phyloP scores from a whole-genome alignment of 1,140 invertebrate species.

The Akabosia matsudoensis region DNA sequence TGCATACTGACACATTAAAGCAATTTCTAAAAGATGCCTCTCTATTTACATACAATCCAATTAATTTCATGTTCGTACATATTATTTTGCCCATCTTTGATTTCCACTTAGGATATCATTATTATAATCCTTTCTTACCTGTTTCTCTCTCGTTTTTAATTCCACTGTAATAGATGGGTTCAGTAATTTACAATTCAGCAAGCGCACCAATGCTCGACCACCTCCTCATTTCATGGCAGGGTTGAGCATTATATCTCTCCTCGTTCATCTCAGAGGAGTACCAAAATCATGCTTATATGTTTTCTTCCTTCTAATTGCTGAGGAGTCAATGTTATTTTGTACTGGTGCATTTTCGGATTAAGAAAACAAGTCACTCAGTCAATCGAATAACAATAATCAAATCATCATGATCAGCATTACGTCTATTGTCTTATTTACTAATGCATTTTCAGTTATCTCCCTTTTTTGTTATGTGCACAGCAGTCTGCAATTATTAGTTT shows the following conservation, averaged over 20 bases:
- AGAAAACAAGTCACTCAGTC: neutral
- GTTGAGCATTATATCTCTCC: too few relatives aligned
- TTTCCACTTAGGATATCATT: neutral
- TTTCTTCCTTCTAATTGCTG: neutral
- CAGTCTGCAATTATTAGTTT: neutral
- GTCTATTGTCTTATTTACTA: too few relatives aligned
- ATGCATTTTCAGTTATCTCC: too few relatives aligned
- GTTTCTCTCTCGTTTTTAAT: neutral
- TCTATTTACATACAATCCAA: constrained; percentile 24
- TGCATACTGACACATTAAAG: neutral
- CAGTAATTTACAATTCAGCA: neutral
- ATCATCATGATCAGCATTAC: too few relatives aligned
- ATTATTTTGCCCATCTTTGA: constrained; percentile 13
- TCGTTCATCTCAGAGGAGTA: too few relatives aligned
- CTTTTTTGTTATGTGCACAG: too few relatives aligned
- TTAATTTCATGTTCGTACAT: constrained; percentile 22
- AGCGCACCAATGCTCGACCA: neutral
- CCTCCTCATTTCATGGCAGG: too few relatives aligned
- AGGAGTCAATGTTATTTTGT: neutral
- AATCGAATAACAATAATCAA: neutral
- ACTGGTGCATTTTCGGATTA: neutral
- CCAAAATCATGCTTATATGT: too few relatives aligned
- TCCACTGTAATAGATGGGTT: neutral
- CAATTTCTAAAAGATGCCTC: neutral
- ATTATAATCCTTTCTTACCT: neutral